Evolutionary conservation across 2,888 invertebrate genomes (phyloP), one percentile per base, ranked within the genome.

Genomic region (Maniola hyperantus): DNA sequence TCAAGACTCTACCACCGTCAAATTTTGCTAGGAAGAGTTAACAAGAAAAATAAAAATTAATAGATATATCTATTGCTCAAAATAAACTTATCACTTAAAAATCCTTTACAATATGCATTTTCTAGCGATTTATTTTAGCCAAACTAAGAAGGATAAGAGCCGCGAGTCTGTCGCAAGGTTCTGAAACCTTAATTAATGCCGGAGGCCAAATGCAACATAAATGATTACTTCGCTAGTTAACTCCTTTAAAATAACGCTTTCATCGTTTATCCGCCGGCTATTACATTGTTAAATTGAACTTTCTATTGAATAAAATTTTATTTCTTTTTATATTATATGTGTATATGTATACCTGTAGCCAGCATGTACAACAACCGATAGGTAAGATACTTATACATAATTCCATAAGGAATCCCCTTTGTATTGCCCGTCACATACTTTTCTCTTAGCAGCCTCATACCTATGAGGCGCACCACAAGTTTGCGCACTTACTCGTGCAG

Each of bases 171-270:
- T 83, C 79, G 84, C 85, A 85, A 84, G 83, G 78, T 85, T 87
- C 83, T 84, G 85, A 83, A 85, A 85, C 84, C 87, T 87, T 91
- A 90, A 91, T 91, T 89, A 87, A 81, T 78, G 88, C 90, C 84
- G 74, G 77, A 77, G 85, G 89, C 82, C 83, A 79, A 83, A 84
- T 85, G 83, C 84, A 84, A 81, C 79, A 79, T 75, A 79, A 78
- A 82, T 77, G 77, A 79, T 82, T 84, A 78, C 82, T 81, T 80
- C 72, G 72, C 75, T 77, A 76, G 72, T 71, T 71, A 69, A 70
- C 69, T 68, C 68, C 63, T 72, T 72, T 69, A 46, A 64, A 69
- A 66, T 63, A 73, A 71, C 55, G 53, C 46, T 68, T 66, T 67
- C 64, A 50, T 57, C 64, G 64, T 58, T 68, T 61, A 44, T 26